These are phyloP conservation scores for Hippoglossus stenolepis DNA, from an alignment of 2,113 vertebrate genomes.

Conservation along the genomic window DNA sequence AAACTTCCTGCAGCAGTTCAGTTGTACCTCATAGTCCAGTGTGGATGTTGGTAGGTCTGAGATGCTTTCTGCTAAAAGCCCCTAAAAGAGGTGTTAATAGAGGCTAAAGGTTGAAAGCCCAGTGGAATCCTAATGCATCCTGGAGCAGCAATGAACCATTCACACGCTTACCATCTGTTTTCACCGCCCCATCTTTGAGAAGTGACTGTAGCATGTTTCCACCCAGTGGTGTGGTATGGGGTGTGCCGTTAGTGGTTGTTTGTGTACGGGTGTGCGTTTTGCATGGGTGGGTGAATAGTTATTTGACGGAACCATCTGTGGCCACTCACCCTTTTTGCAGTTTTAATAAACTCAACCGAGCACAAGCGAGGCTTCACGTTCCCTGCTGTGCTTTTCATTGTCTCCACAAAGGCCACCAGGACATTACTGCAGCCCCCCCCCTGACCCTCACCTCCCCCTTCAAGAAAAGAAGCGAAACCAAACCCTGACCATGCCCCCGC, in stretches of 20 bases:
- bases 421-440: constrained; percentile 25
- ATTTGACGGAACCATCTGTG: constrained; percentile 80
- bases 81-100: constrained; percentile 46
- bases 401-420: constrained; percentile 62
- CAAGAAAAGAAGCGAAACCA: constrained; percentile 11
- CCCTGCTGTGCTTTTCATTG: constrained; percentile 76
- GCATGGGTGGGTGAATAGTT: constrained; percentile 61
- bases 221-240: constrained; percentile 35
- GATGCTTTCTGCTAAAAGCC: too few species aligned
- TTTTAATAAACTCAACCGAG: constrained; percentile 80
- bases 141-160: constrained; percentile 40
- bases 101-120: constrained; percentile 38
- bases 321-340: constrained; percentile 67
- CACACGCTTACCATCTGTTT: too few species aligned
- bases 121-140: constrained; percentile 57
- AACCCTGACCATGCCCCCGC: constrained; percentile 3
- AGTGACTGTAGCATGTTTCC: constrained; percentile 12
- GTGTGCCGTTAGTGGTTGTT: constrained; percentile 44
- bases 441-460: not conserved
- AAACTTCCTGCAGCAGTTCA: not conserved
- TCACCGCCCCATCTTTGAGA: constrained; percentile 33
- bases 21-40: not conserved
- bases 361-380: constrained; percentile 50
- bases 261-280: constrained; percentile 39
- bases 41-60: not conserved